Percentiles rank a stretch among this genome's conserved stretches.
Conservation (phyloP, 2,113 vertebrate species). For the Oncorhynchus keta region DNA sequence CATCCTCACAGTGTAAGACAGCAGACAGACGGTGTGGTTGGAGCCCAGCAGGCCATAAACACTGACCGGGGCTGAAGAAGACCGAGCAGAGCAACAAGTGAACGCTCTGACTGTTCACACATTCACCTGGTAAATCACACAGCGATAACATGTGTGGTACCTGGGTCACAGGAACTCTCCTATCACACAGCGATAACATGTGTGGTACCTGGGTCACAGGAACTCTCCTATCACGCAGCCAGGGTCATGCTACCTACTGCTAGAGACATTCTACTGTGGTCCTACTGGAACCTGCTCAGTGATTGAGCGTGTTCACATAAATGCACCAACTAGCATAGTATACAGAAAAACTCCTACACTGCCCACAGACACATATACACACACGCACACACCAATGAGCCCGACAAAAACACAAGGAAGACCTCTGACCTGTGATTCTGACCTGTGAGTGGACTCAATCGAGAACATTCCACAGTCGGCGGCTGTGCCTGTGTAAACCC, state of each 20-base stretch:
- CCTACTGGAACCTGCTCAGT: no score
- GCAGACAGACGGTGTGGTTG: conserved; percentile 8
- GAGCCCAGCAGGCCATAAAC: not conserved
- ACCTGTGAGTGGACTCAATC: not conserved
- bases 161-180: no score
- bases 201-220: no score
- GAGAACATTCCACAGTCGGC: not conserved
- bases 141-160: no score
- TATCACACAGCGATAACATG: no score
- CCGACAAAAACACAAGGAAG: conserved; percentile 25
- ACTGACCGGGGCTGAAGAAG: conserved; percentile 4
- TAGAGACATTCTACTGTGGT: no score
- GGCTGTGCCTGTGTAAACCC: no score
- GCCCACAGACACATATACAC: not conserved
- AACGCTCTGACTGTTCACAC: conserved; percentile 10
- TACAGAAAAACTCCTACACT: not conserved
- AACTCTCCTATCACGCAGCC: no score
- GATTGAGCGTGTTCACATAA: no score
- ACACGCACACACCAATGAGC: not conserved
- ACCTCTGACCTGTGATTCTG: conserved; percentile 18
- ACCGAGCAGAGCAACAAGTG: conserved; percentile 15
- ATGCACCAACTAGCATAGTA: no score
- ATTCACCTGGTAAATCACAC: no score
- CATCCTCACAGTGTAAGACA: not conserved
- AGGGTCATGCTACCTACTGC: no score